These are phyloP conservation scores for Heliconius ismenius DNA, from an alignment of 2,888 invertebrate genomes.

Conservation along the genomic window DNA sequence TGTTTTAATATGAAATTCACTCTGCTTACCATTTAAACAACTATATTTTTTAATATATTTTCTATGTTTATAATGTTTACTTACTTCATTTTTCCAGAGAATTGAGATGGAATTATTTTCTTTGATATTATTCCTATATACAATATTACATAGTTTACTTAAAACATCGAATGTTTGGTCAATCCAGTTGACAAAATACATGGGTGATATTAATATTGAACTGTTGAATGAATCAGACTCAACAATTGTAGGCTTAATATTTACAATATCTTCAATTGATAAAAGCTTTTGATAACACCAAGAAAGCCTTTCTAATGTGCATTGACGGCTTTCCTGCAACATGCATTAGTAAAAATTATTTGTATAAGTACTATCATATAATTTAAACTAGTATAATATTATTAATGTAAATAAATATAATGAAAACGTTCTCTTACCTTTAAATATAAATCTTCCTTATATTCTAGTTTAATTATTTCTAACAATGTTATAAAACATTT, in stretches of 20 bases:
- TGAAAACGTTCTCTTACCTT: conserved; percentile 52
- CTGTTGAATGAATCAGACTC: conserved; percentile 49
- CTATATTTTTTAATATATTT: not conserved
- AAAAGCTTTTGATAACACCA: conserved; percentile 68
- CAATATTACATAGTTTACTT: conserved; percentile 58
- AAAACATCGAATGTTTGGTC: conserved; percentile 74
- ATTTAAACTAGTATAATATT: not conserved
- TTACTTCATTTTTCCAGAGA: conserved; percentile 66
- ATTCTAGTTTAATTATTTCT: conserved; percentile 69
- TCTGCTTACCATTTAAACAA: not conserved
- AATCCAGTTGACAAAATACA: conserved; percentile 79
- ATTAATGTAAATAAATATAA: not conserved
- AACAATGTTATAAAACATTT: conserved; percentile 67
- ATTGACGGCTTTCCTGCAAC: conserved; percentile 69
- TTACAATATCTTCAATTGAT: conserved; percentile 55
- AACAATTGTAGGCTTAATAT: conserved; percentile 41
- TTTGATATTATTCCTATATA: conserved; percentile 64
- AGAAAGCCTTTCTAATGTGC: conserved; percentile 64
- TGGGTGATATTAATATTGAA: conserved; percentile 58
- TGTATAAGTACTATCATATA: not conserved
- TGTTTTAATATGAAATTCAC: too few species aligned
- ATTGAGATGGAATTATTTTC: conserved; percentile 51
- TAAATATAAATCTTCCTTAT: conserved; percentile 51
- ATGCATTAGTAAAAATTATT: not conserved
- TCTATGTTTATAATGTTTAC: conserved; percentile 28